Evolutionary conservation across 2,888 invertebrate species (phyloP).

Genomic region (Philhelius pedissequus): DNA sequence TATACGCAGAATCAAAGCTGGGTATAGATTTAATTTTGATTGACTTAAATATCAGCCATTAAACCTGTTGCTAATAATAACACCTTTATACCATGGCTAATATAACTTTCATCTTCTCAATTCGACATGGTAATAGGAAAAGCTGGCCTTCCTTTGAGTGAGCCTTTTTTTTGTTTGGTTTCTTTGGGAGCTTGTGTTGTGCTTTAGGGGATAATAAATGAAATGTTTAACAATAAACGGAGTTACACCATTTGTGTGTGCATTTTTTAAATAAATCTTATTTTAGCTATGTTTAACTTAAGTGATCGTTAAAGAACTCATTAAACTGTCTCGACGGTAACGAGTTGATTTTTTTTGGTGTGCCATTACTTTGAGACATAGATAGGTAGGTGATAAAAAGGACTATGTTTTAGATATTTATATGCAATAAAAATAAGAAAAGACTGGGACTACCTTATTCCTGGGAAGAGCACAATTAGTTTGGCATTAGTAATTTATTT

Average conservation of each 20-base stretch:
- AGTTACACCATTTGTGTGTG: not conserved
- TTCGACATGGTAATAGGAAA: slow-evolving; percentile 6
- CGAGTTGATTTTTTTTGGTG: not conserved
- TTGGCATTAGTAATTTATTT: too few species aligned
- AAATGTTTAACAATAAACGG: not conserved
- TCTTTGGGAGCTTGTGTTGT: not conserved
- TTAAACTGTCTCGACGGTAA: not conserved
- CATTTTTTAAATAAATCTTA: not conserved
- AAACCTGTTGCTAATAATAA: slow-evolving; percentile 14
- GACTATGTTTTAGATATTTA: too few species aligned
- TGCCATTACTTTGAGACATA: not conserved
- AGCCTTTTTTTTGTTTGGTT: not conserved
- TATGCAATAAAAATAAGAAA: too few species aligned
- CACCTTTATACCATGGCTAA: slow-evolving; percentile 2
- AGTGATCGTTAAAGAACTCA: not conserved
- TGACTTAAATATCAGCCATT: slow-evolving; percentile 52
- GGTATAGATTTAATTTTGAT: slow-evolving; percentile 48
- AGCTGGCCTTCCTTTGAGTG: not conserved
- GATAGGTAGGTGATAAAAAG: not conserved
- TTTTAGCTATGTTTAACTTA: not conserved
- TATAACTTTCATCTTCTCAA: slow-evolving; percentile 9
- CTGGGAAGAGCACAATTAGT: too few species aligned
- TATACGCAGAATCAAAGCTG: not conserved
- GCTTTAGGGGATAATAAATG: not conserved
- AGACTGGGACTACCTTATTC: too few species aligned